These are phyloP conservation scores for Alviniconcha strummeri DNA, from an alignment of 2,888 invertebrate species.

Conservation along the genomic window DNA sequence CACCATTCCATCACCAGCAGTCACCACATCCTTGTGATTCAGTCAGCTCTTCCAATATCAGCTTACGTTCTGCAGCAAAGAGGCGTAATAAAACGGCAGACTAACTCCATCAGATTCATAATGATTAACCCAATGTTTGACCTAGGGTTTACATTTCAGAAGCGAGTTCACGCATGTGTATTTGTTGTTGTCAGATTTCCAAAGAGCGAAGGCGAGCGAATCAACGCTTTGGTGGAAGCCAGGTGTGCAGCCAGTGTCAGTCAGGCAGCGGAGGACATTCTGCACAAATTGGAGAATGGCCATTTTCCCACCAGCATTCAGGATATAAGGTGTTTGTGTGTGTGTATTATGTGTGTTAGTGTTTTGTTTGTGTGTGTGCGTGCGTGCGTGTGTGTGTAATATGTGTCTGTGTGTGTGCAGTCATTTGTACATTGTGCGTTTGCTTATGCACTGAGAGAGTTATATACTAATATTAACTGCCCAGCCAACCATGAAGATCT, in stretches of 20 bases:
- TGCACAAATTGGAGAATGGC: slow-evolving; percentile 51
- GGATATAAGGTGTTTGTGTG: slow-evolving; percentile 44
- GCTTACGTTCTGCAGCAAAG: no score
- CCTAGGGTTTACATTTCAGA: neutral
- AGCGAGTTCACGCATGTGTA: no score
- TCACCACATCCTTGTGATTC: no score
- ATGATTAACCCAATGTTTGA: neutral
- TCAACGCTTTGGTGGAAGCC: slow-evolving; percentile 58
- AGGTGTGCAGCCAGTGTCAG: slow-evolving; percentile 50
- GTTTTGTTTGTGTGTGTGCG: neutral
- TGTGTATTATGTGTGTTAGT: neutral
- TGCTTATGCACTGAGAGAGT: no score
- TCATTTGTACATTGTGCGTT: neutral
- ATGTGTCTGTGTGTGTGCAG: neutral
- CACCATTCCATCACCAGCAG: no score
- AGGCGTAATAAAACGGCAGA: no score
- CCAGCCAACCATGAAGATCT: no score
- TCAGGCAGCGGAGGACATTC: slow-evolving; percentile 47
- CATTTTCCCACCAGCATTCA: slow-evolving; percentile 50
- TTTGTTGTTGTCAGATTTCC: slow-evolving; percentile 52
- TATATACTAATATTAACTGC: no score
- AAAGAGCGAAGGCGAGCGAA: slow-evolving; percentile 58
- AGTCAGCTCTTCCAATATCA: no score
- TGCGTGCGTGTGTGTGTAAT: neutral
- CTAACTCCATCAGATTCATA: no score